A percentile compares a stretch with the other conserved stretches of the same genome.
Evolutionary conservation across 2,113 vertebrate genomes (phyloP).

Genomic region (Aspiorhynchus laticeps): DNA sequence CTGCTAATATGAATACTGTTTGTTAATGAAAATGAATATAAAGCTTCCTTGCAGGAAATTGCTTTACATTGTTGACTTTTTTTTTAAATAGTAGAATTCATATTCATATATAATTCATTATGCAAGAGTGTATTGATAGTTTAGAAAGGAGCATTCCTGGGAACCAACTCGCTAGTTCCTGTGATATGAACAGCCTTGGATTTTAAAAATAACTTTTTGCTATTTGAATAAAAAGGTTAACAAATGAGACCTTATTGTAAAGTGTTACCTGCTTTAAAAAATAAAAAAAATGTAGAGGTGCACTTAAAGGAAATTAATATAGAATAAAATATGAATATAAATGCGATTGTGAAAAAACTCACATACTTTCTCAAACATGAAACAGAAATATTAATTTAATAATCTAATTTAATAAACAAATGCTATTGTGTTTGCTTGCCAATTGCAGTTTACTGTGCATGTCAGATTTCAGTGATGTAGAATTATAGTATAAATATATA

Average conservation of each 20-base stretch:
- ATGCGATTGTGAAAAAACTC: neutral
- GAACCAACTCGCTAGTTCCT: neutral
- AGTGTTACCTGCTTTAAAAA: neutral
- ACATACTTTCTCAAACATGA: neutral
- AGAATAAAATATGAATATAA: neutral
- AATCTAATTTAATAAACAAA: slow-evolving; percentile 21
- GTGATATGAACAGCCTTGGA: neutral
- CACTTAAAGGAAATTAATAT: neutral
- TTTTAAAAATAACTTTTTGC: neutral
- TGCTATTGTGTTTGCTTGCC: neutral
- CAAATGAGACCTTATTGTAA: neutral
- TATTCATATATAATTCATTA: neutral
- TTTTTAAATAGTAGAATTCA: neutral
- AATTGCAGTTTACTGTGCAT: slow-evolving; percentile 50
- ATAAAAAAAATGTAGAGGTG: neutral
- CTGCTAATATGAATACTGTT: neutral
- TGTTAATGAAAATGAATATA: neutral
- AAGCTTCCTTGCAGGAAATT: neutral
- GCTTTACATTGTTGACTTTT: neutral
- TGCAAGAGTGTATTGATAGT: neutral
- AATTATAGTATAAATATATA: slow-evolving; percentile 61
- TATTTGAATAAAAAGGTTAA: neutral
- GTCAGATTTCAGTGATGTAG: slow-evolving; percentile 31
- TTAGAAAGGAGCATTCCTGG: neutral
- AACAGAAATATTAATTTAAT: neutral